Base-by-base conservation (phyloP, 1,140 invertebrate species). In the Lucilia cuprina region DNA sequence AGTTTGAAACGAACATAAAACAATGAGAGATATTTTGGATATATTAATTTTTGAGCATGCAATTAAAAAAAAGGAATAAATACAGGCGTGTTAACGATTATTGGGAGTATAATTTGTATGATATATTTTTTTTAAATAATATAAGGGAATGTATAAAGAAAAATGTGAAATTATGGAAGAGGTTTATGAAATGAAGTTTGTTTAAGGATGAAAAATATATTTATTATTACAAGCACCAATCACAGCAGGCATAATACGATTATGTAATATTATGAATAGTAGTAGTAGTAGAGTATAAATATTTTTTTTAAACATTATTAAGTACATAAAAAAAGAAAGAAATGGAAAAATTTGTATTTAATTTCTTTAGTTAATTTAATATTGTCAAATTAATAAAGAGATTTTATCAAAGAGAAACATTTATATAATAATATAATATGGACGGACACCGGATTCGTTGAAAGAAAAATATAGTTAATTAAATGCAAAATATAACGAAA, bases 151-250 rank as follows among this genome's bases (percentile, higher is more conserved):
- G 41, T 2, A 19, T 10, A 25, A 21, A 30, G 25, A 7, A n/a
- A n/a, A 60, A 50, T 49, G n/a, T 50, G 35, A n/a, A 17, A 77
- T 35, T 41, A 17, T 17, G 14, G 0, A 25, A 41, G 7, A 41
- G 75, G 17, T 7, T n/a, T n/a, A 60, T 47, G 21, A 47, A 19
- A 49, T 25, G 77, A 35, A 35, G 3, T 77, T 14, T 49, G 41
- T 19, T 21, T 3, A 19, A 25, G 19, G 41, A 21, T 50, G 41
- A 80, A 49, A 80, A 78, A 7, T 41, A n/a, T 14, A 77, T n/a
- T n/a, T n/a, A n/a, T 41, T 41, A 41, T 78, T 50, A 80, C 41
- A 80, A 21, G 77, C 77, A 80, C 77, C 77, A 80, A 80, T 80
- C 41, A 80, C 17, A 49, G 77, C 77, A 80, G 77, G 77, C 77